phyloP scores from a whole-genome alignment of 2,797 vertebrate genomes.

The Pipistrellus pipistrellus region DNA sequence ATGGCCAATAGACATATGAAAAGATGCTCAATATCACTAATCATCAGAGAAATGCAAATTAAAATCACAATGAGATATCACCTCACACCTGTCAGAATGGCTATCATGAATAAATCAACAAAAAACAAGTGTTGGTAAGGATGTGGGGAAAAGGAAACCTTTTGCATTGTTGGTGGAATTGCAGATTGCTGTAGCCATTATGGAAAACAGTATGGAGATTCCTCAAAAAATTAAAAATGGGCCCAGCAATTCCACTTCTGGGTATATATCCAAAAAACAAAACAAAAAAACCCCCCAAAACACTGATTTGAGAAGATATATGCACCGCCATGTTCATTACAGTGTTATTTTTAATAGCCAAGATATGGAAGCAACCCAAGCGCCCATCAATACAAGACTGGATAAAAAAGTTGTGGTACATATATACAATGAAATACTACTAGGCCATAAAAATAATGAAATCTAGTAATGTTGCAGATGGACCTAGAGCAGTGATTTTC shows the following conservation, averaged over 20 bases:
- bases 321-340: background rate
- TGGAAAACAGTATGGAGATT: background rate
- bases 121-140: background rate
- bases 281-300: background rate
- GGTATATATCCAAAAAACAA: background rate
- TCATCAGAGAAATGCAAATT: background rate
- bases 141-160: background rate
- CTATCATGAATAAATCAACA: background rate
- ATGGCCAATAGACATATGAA: background rate
- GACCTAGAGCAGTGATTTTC: background rate
- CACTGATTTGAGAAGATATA: background rate
- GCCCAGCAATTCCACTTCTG: background rate
- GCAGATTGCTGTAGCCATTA: background rate
- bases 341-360: background rate
- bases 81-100: background rate
- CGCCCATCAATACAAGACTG: background rate
- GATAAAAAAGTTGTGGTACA: background rate
- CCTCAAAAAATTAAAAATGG: background rate
- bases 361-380: background rate
- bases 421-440: background rate
- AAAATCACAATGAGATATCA: background rate
- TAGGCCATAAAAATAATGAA: background rate
- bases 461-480: background rate
- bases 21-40: background rate
- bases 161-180: background rate